These are phyloP conservation scores for Papilio demoleus DNA, from an alignment of 2,888 invertebrate species.

Conservation along the genomic window DNA sequence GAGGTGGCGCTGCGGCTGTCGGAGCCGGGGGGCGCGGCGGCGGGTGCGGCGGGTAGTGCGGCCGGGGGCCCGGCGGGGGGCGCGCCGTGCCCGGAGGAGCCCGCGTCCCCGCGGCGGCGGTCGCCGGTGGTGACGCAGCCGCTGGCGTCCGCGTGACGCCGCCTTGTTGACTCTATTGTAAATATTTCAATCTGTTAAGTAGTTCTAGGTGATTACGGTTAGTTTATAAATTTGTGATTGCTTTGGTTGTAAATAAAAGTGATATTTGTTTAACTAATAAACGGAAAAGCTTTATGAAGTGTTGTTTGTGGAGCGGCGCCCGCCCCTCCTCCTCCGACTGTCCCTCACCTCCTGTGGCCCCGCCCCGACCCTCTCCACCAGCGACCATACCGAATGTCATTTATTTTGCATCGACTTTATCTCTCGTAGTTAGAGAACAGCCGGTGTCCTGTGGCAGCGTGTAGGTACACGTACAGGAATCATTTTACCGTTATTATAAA, in stretches of 20 bases:
- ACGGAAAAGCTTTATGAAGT: slow-evolving; percentile 73
- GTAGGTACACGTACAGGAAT: too few species aligned
- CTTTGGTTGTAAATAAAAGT: slow-evolving; percentile 83
- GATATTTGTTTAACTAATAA: slow-evolving; percentile 83
- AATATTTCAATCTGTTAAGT: slow-evolving; percentile 82
- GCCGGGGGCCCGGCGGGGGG: slow-evolving; percentile 57
- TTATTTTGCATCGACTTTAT: too few species aligned
- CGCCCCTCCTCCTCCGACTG: neutral
- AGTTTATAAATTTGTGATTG: slow-evolving; percentile 81
- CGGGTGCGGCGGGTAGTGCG: slow-evolving; percentile 62
- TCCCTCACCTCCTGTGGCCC: too few species aligned
- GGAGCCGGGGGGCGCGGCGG: slow-evolving; percentile 64
- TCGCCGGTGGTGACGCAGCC: slow-evolving; percentile 83
- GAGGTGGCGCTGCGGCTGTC: slow-evolving; percentile 90
- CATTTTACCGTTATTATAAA: too few species aligned
- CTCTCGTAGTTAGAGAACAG: too few species aligned
- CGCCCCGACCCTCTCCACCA: too few species aligned
- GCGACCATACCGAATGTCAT: too few species aligned
- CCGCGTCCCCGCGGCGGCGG: slow-evolving; percentile 79
- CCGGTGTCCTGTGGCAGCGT: too few species aligned
- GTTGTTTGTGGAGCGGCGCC: slow-evolving; percentile 38
- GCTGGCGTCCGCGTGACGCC: slow-evolving; percentile 75
- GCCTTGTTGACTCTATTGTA: slow-evolving; percentile 82
- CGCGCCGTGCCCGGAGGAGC: slow-evolving; percentile 80
- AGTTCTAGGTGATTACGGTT: slow-evolving; percentile 81